Percentiles rank a stretch among this genome's conserved stretches.
Conservation (phyloP, 2,113 vertebrate species). For the Grantiella picta region DNA sequence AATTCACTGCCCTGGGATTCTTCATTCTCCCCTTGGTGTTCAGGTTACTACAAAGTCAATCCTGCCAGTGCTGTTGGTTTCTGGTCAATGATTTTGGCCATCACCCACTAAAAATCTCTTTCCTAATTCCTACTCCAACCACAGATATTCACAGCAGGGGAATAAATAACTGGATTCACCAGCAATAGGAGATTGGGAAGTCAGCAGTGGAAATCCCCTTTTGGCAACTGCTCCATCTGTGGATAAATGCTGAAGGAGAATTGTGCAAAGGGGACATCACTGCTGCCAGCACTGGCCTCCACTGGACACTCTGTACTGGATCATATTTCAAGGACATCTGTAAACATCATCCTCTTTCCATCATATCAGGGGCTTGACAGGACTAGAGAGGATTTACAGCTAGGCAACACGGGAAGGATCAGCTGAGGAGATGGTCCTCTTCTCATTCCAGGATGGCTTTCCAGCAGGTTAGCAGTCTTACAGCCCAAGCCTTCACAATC, state of each 20-base stretch:
- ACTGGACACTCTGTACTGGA: background rate
- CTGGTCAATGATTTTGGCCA: background rate
- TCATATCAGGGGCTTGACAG: background rate
- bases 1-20: background rate
- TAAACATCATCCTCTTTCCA: background rate
- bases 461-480: background rate
- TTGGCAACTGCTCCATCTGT: background rate
- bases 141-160: background rate
- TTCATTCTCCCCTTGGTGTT: background rate
- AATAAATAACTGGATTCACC: background rate
- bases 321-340: background rate
- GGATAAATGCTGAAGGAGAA: background rate
- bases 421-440: background rate
- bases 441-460: background rate
- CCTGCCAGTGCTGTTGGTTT: background rate
- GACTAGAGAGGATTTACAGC: background rate
- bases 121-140: slow-evolving; percentile 5
- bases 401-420: background rate
- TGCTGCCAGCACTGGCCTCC: background rate
- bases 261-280: background rate
- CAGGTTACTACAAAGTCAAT: background rate
- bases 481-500: background rate
- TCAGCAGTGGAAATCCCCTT: slow-evolving; percentile 37
- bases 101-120: background rate
- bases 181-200: background rate